phyloP scores from a whole-genome alignment of 2,888 invertebrate genomes.

The Physocephala rufipes region DNA sequence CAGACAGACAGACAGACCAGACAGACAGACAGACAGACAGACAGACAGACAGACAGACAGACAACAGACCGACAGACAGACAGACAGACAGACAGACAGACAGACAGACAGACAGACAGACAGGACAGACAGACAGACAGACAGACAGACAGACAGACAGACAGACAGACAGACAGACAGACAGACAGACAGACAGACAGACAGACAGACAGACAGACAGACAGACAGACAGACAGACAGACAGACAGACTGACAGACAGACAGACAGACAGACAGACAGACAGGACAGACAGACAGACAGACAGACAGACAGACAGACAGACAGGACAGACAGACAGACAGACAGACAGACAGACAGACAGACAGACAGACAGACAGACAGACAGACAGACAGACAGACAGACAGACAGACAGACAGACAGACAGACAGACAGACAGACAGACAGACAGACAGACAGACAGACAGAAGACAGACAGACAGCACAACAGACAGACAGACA shows the following conservation, averaged over 20 bases:
- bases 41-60: not conserved
- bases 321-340: too few relatives aligned
- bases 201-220: not conserved
- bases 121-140: not conserved
- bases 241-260: not conserved
- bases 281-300: constrained; percentile 1
- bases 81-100: not conserved
- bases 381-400: not conserved
- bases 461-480: constrained; percentile 1
- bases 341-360: constrained; percentile 1
- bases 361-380: not conserved
- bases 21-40: too few relatives aligned
- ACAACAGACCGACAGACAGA: not conserved
- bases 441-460: constrained; percentile 1
- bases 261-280: not conserved
- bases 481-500: not conserved
- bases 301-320: constrained; percentile 1
- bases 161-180: not conserved
- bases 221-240: not conserved
- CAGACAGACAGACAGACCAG: too few relatives aligned
- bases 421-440: not conserved
- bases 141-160: not conserved
- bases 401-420: not conserved
- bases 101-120: not conserved
- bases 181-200: not conserved